Base-by-base conservation (phyloP, 2,888 invertebrate genomes). In the Chrysolina haemoptera region DNA sequence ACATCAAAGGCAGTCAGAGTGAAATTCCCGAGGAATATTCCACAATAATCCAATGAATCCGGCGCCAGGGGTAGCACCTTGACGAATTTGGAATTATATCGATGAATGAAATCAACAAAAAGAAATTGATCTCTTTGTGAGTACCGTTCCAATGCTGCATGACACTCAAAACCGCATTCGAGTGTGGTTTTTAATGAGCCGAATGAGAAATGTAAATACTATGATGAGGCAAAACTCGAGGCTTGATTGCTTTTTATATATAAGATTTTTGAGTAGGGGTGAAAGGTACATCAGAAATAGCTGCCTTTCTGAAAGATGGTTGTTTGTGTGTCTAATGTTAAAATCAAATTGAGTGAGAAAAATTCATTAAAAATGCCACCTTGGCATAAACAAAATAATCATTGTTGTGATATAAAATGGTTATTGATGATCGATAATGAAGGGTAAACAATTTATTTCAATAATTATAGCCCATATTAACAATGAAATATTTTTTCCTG, bases 181-280 rank as follows among this genome's bases (percentile, higher is more conserved):
- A 71, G 71, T 67, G 74, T 76, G 68, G 66, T 75, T 73, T 71
- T 69, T 74, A 76, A 69, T 71, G 64, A 71, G 62, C 71, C 64
- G 73, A 75, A 72, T 67, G 59, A 73, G 73, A 81, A 84, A 83
- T 83, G 84, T 84, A 85, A 85, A 84, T 84, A 85, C 59, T 59
- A 83, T 85, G 85, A 85, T 82, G 82, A 82, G 79, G 82, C 84
- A 82, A 80, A 83, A 84, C 82, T 74, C 78, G 80, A 78, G 35
- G 35, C 79, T 82, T 83, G 83, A 84, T 84, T 83, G 81, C 79
- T 80, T 82, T 80, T 79, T 74, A 71, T 79, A 72, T 74, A 68
- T 75, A 35, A 62, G 35, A 20, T 6, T 20, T 22, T 55, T 16
- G 22, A 20, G 27, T 14, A 59, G 14, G 27, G 59, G 18, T 18